Conservation (phyloP, 1,140 invertebrate species). For the Brachionus plicatilis region DNA sequence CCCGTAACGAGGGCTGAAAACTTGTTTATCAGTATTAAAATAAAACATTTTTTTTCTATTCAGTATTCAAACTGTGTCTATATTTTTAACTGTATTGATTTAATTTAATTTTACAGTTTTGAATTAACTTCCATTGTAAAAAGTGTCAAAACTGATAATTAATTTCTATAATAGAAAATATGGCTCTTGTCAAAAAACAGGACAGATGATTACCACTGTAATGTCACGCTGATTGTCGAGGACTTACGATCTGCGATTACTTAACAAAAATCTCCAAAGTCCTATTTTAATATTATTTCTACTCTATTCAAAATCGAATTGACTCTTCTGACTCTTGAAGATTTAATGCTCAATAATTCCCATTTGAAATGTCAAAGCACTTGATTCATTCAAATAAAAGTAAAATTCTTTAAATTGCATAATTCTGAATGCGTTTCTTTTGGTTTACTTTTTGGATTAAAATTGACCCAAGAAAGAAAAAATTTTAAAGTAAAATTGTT, state of each 20-base stretch:
- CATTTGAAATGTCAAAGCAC: neutral
- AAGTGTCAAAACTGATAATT: conserved; percentile 20
- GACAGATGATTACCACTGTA: neutral
- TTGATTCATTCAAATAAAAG: neutral
- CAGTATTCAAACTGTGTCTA: conserved; percentile 1
- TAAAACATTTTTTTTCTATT: neutral
- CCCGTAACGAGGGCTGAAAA: neutral
- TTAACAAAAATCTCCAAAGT: neutral
- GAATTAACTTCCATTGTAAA: neutral
- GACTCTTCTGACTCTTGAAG: neutral
- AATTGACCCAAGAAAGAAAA: too few relatives aligned
- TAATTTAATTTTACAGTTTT: conserved; percentile 27
- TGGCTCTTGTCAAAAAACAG: neutral
- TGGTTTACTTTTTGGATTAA: neutral
- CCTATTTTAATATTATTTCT: neutral
- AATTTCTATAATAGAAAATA: neutral
- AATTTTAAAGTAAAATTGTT: too few relatives aligned
- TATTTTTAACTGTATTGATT: neutral
- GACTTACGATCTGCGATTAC: neutral
- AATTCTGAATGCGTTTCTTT: neutral
- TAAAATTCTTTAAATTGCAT: neutral
- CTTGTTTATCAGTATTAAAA: conserved; percentile 11
- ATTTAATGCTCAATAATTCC: neutral
- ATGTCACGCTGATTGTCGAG: neutral
- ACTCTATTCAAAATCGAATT: neutral